Conservation (phyloP, 2,113 vertebrate genomes). For the Tylochromis polylepis region DNA sequence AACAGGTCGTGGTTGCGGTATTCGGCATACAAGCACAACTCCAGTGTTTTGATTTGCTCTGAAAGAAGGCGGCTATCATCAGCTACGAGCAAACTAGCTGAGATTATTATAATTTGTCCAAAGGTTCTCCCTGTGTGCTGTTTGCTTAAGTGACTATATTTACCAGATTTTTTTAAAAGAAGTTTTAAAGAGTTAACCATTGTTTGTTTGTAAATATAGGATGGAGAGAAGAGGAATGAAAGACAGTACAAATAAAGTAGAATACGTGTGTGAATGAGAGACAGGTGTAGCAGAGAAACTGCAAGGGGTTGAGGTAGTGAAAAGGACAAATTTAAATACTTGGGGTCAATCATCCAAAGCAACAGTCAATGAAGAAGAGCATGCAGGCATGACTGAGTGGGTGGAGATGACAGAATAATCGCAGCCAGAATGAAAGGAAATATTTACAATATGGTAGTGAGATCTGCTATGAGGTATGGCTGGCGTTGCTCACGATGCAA, state of each 20-base stretch:
- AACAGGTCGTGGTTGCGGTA: background rate
- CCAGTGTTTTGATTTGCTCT: background rate
- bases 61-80: background rate
- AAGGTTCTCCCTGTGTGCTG: background rate
- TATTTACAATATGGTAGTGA: background rate
- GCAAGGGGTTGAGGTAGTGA: background rate
- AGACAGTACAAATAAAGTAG: background rate
- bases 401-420: background rate
- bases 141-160: background rate
- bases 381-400: background rate
- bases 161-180: fast-evolving
- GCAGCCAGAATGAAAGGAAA: background rate
- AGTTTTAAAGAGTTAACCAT: background rate
- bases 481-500: background rate
- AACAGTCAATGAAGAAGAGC: background rate
- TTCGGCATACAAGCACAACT: background rate
- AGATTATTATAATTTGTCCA: background rate
- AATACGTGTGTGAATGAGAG: background rate
- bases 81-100: background rate
- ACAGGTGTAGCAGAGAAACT: background rate
- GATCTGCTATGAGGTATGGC: background rate
- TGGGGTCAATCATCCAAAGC: background rate
- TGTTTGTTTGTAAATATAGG: background rate
- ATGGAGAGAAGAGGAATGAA: background rate
- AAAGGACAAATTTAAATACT: background rate